A percentile compares a stretch with the other conserved stretches of the same genome.
Conservation (phyloP, 2,797 vertebrate genomes). For the Enteromius argenteus region DNA sequence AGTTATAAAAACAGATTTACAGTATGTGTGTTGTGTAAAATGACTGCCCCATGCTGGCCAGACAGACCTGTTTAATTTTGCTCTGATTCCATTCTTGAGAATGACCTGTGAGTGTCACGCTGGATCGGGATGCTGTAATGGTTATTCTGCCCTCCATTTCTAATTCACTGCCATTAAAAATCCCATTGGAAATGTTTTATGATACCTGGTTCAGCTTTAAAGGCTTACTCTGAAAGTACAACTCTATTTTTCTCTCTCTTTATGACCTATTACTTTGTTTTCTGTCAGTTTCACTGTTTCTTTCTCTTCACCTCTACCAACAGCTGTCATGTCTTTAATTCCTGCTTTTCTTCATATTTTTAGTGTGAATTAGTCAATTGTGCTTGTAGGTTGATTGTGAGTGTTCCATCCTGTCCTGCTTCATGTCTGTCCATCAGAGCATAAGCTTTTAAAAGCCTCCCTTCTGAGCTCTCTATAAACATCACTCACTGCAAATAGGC, state of each 20-base stretch:
- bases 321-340: background rate
- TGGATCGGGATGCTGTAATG: slow-evolving; percentile 1
- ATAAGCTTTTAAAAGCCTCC: slow-evolving; percentile 42
- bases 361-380: background rate
- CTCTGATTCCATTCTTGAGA: slow-evolving; percentile 43
- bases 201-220: background rate
- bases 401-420: background rate
- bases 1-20: slow-evolving; percentile 56
- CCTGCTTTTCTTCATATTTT: background rate
- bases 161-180: background rate
- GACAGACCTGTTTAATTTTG: slow-evolving; percentile 59
- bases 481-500: slow-evolving; percentile 18
- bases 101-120: slow-evolving; percentile 17
- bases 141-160: background rate
- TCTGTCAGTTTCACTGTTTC: background rate
- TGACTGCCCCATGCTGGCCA: slow-evolving; percentile 17
- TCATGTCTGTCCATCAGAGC: slow-evolving; percentile 22
- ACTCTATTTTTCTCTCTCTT: slow-evolving; percentile 2
- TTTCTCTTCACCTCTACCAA: background rate
- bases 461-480: slow-evolving; percentile 15
- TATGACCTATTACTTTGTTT: background rate
- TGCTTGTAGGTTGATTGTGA: background rate
- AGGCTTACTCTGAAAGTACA: slow-evolving; percentile 7
- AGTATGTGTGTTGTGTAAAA: slow-evolving; percentile 49
- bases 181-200: slow-evolving; percentile 27